Conservation (phyloP, 2,797 vertebrate species). For the Acrocephalus scirpaceus region DNA sequence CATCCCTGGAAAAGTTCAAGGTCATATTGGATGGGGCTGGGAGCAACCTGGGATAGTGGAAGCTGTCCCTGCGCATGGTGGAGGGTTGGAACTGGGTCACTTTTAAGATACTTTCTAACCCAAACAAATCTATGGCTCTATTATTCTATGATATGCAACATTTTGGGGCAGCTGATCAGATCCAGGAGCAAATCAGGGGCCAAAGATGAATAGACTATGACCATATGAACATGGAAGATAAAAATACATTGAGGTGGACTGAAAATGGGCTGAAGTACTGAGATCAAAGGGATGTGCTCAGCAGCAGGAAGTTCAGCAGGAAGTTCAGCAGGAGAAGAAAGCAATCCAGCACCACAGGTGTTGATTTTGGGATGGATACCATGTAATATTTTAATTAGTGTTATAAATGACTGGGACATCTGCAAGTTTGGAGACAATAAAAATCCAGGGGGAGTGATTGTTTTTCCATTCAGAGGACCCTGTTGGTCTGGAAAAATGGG, state of each 20-base stretch:
- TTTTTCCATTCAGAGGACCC: background rate
- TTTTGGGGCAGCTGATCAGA: background rate
- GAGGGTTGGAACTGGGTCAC: background rate
- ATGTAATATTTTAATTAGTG: background rate
- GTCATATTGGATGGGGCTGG: accelerated
- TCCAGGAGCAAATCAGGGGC: background rate
- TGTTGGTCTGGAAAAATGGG: background rate
- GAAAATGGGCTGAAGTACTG: background rate
- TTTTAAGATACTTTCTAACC: background rate
- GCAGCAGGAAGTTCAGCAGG: background rate
- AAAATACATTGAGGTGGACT: background rate
- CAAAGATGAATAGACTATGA: too few species aligned
- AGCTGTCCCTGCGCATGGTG: background rate
- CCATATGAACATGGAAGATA: background rate
- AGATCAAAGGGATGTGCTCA: background rate
- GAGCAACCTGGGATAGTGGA: background rate
- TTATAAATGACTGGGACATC: background rate
- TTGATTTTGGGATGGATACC: accelerated
- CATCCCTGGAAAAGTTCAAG: background rate
- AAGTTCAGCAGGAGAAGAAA: background rate
- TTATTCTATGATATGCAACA: background rate
- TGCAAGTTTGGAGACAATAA: background rate
- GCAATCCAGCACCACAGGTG: too few species aligned
- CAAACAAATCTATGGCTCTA: accelerated
- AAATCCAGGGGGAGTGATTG: accelerated